Evolutionary conservation across 2,888 invertebrate species (phyloP).

Genomic region (Phengaris alcon): DNA sequence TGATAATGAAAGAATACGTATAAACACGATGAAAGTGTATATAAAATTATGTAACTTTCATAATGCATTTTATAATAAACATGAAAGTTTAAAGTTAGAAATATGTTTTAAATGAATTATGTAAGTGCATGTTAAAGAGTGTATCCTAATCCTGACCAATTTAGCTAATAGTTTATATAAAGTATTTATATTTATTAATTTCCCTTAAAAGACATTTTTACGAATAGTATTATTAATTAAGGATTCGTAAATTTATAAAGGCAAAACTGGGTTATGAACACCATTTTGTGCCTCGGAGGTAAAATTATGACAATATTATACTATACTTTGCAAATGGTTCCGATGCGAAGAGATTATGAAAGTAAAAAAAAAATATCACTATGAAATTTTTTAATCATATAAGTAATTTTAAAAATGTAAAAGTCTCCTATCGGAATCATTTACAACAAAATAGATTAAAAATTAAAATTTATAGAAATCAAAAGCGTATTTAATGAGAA

Average conservation of each 20-base stretch:
- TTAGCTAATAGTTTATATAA: conserved; percentile 68
- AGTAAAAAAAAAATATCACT: conserved; percentile 30
- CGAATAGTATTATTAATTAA: conserved; percentile 79
- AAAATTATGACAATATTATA: conserved; percentile 66
- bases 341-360: conserved; percentile 31
- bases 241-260: conserved; percentile 68
- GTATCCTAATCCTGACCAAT: conserved; percentile 77
- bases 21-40: conserved; percentile 36
- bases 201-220: conserved; percentile 78
- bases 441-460: conserved; percentile 31
- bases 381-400: conserved; percentile 20
- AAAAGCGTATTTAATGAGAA: conserved; percentile 58
- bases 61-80: conserved; percentile 39
- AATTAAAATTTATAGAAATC: conserved; percentile 49
- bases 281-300: conserved; percentile 71
- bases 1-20: conserved; percentile 31
- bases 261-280: conserved; percentile 73
- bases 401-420: conserved; percentile 7
- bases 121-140: conserved; percentile 55
- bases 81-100: conserved; percentile 37
- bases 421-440: conserved; percentile 24
- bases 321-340: conserved; percentile 41
- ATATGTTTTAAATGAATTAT: conserved; percentile 36
- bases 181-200: conserved; percentile 74
- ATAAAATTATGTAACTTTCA: conserved; percentile 38